phyloP scores from a whole-genome alignment of 2,113 vertebrate genomes.

The Protomyctophum bolini region DNA sequence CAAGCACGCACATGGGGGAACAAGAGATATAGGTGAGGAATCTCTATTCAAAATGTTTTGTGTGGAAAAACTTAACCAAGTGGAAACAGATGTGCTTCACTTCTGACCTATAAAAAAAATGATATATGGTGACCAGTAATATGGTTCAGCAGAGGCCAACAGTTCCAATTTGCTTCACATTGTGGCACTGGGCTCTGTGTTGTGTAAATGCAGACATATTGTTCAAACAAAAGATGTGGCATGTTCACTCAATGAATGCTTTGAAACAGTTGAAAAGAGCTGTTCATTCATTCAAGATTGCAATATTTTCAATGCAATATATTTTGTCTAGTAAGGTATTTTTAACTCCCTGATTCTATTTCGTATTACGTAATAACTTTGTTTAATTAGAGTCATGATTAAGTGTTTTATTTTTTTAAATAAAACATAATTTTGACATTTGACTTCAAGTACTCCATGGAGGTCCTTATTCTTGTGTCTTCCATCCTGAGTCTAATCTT shows the following conservation, averaged over 20 bases:
- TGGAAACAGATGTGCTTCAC: conserved; percentile 95
- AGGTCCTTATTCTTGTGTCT: no score
- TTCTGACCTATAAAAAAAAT: conserved; percentile 92
- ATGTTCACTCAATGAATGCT: conserved; percentile 36
- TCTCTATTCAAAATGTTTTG: conserved; percentile 88
- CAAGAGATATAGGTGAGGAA: conserved; percentile 71
- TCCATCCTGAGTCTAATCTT: no score
- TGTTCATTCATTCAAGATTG: conserved; percentile 76
- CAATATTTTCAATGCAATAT: conserved; percentile 76
- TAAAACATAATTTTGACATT: conserved; percentile 11
- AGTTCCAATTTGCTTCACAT: conserved; percentile 96
- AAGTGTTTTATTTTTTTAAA: no score
- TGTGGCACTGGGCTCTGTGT: conserved; percentile 88
- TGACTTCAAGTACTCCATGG: no score
- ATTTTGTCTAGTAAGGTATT: conserved; percentile 42
- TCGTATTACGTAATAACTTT: conserved; percentile 6
- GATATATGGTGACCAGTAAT: conserved; percentile 92
- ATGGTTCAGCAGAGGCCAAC: conserved; percentile 89
- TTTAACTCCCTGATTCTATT: conserved; percentile 10
- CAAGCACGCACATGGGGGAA: conserved; percentile 46
- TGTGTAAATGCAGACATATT: conserved; percentile 91
- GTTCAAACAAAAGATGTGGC: conserved; percentile 87
- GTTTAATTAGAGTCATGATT: conserved; percentile 47
- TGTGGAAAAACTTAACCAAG: conserved; percentile 90
- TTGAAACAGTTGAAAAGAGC: conserved; percentile 53